Base-by-base conservation (phyloP, 2,113 vertebrate genomes). In the Sus scrofa region DNA sequence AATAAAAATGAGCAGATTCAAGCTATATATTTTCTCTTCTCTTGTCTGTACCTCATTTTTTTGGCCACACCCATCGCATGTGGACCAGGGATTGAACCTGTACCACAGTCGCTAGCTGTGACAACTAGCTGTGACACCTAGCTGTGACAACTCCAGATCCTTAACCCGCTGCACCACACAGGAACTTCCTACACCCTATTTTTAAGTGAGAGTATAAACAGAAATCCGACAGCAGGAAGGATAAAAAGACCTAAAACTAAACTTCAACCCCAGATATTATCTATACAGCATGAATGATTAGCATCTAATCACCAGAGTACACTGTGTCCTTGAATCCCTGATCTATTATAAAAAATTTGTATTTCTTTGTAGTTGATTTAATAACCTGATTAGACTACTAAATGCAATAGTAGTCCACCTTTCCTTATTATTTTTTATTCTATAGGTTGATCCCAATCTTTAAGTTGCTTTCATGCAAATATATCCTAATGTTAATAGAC, bases 401-500 rank as follows among this genome's bases (percentile, higher is more conserved):
- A 97, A 87, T 50, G 12, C 65, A 63, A 22, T 54, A 63, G 9
- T 68, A 70, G 63, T 71, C 27, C 2, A 13, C n/a, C 70, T 79
- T 87, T 79, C 96, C 87, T 24, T 89, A 52, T 75, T 67, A 58
- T 68, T 75, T 92, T 91, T 71, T 63, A 86, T 89, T 93, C 52
- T 77, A 7, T 9, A 81, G 30, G 56, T 16, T 18, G 65, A 86
- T 34, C 58, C 19, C 32, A 94, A 91, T 95, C 89, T 74, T 92
- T 84, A 87, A 83, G n/a, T 84, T 84, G 50, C 39, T 87, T 95
- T 56, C 87, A 73, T 90, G 92, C 60, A 96, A 93, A 96, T 93
- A 73, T 58, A 91, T 58, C 39, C 54, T 89, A 71, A 89, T 62
- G 91, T 96, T 44, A 91, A 37, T 79, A 94, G 68, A 63, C 44